These are phyloP conservation scores for Todiramphus chloris DNA, from an alignment of 2,113 vertebrate genomes.

Conservation along the genomic window DNA sequence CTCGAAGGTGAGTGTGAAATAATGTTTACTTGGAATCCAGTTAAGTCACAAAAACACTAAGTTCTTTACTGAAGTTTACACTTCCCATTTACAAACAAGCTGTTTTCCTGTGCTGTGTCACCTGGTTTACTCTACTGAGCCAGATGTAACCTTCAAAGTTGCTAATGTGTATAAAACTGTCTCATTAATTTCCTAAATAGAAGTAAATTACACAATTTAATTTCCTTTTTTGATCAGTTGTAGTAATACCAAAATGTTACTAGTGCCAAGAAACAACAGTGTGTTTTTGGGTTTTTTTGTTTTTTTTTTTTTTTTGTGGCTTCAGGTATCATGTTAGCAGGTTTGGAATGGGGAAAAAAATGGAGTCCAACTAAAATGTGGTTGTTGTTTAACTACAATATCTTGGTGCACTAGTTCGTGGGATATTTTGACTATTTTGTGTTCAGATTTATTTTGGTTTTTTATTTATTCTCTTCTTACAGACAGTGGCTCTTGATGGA, in stretches of 20 bases:
- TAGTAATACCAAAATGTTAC: not conserved
- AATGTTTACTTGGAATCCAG: not conserved
- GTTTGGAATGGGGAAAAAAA: not conserved
- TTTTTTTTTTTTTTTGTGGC: not conserved
- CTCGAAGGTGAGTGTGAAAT: not conserved
- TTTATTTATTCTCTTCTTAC: not conserved
- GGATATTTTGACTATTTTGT: not conserved
- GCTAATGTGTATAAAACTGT: not conserved
- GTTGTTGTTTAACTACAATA: not conserved
- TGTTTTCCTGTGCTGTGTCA: not conserved
- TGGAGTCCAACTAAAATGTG: not conserved
- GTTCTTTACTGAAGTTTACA: not conserved
- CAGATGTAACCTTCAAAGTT: not conserved
- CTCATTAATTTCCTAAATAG: not conserved
- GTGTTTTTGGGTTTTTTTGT: too few species aligned
- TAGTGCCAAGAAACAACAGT: not conserved
- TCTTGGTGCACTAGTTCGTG: not conserved
- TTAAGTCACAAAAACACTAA: not conserved
- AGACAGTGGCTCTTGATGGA: constrained; percentile 94
- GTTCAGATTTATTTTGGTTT: not conserved
- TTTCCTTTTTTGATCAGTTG: not conserved
- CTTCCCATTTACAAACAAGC: not conserved
- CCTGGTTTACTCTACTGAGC: not conserved
- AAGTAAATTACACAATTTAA: not conserved
- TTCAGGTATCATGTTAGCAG: not conserved